Conservation (phyloP, 2,113 vertebrate species). For the Phycodurus eques region DNA sequence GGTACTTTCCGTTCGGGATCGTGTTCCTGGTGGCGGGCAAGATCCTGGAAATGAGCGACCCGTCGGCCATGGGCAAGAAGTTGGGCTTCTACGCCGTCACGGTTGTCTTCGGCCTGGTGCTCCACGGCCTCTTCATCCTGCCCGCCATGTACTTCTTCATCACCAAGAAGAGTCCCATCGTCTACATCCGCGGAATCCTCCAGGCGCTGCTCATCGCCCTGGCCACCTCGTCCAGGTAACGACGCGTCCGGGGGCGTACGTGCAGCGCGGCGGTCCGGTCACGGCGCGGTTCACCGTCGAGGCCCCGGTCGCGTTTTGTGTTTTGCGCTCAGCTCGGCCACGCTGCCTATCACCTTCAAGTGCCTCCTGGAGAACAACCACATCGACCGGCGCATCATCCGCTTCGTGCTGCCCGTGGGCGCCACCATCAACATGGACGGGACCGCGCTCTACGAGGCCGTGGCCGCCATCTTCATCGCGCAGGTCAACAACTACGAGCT, state of each 20-base stretch:
- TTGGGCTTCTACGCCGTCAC: slow-evolving; percentile 94
- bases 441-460: slow-evolving; percentile 91
- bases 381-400: slow-evolving; percentile 91
- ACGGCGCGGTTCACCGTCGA: too few relatives aligned
- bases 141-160: slow-evolving; percentile 95
- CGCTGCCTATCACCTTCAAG: slow-evolving; percentile 98
- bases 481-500: slow-evolving; percentile 97
- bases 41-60: slow-evolving; percentile 97
- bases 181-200: slow-evolving; percentile 94
- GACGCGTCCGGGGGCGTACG: background rate
- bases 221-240: slow-evolving; percentile 93
- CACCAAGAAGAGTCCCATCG: slow-evolving; percentile 95
- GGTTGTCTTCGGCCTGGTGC: slow-evolving; percentile 88
- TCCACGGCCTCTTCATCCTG: slow-evolving; percentile 91
- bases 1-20: slow-evolving; percentile 97
- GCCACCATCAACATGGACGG: slow-evolving; percentile 98
- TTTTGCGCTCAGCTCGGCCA: slow-evolving; percentile 83
- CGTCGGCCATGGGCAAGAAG: slow-evolving; percentile 90
- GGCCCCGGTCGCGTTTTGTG: background rate
- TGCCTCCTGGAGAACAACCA: slow-evolving; percentile 98
- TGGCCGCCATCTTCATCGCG: slow-evolving; percentile 95
- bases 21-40: slow-evolving; percentile 97
- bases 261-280: too few relatives aligned
- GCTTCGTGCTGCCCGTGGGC: slow-evolving; percentile 92
- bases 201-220: slow-evolving; percentile 95